Conservation (phyloP, 2,113 vertebrate genomes). For the Sinocyclocheilus anshuiensis region DNA sequence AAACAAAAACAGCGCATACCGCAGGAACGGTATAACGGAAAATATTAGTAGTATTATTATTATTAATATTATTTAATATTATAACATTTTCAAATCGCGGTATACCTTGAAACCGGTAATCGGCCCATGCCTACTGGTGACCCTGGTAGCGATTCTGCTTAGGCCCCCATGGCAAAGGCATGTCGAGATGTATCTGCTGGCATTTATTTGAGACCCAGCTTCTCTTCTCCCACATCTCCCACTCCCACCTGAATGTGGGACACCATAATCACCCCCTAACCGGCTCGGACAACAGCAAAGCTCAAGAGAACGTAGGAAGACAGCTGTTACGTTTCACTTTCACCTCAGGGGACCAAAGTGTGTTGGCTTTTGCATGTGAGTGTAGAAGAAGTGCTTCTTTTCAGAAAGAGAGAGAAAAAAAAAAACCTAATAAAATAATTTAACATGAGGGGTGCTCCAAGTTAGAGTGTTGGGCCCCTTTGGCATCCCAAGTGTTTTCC, state of each 20-base stretch:
- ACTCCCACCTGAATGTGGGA: background rate
- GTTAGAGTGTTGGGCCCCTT: background rate
- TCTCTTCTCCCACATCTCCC: background rate
- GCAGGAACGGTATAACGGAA: too few relatives aligned
- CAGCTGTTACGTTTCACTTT: constrained; percentile 47
- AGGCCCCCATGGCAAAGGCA: constrained; percentile 1
- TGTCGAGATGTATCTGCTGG: constrained; percentile 44
- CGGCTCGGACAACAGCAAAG: constrained; percentile 21
- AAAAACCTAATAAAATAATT: background rate
- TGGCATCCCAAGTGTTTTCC: background rate
- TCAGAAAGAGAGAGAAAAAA: background rate
- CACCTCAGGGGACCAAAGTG: constrained; percentile 4
- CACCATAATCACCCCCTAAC: background rate
- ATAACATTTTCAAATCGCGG: too few relatives aligned
- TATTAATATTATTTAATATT: too few relatives aligned
- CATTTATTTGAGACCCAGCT: constrained; percentile 39
- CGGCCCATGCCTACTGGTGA: background rate
- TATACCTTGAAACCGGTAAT: too few relatives aligned
- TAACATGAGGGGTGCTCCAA: background rate
- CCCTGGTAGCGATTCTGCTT: background rate
- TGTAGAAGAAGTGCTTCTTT: background rate
- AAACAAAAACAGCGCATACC: too few relatives aligned
- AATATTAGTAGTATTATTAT: too few relatives aligned
- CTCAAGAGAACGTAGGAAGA: constrained; percentile 24
- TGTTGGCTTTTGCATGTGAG: background rate